These are phyloP conservation scores for Prochilodus magdalenae DNA, from an alignment of 2,113 vertebrate genomes.

Conservation along the genomic window DNA sequence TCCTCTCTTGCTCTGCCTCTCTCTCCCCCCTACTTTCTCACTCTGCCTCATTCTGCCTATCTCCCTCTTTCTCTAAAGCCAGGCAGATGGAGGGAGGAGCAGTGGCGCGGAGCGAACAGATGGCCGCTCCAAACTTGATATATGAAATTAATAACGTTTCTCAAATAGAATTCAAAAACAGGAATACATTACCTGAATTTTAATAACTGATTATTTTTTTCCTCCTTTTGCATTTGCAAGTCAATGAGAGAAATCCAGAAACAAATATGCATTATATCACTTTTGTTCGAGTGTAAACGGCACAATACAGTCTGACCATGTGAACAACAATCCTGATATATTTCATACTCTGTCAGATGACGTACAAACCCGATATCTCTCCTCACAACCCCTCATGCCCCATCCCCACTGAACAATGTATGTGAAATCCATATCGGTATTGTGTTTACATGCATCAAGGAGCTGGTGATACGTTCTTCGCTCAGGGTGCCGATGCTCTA, in stretches of 20 bases:
- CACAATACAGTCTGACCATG: background rate
- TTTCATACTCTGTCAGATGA: too few relatives aligned
- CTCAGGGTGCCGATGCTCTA: background rate
- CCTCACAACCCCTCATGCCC: too few relatives aligned
- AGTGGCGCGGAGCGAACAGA: slow-evolving; percentile 96
- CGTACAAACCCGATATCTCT: too few relatives aligned
- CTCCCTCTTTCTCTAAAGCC: slow-evolving; percentile 81
- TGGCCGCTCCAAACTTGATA: slow-evolving; percentile 97
- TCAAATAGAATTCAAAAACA: slow-evolving; percentile 99
- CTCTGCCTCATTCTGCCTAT: slow-evolving; percentile 50
- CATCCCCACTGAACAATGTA: too few relatives aligned
- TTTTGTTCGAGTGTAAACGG: slow-evolving; percentile 36
- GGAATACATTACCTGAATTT: slow-evolving; percentile 99
- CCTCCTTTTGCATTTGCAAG: slow-evolving; percentile 70
- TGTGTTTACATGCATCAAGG: background rate
- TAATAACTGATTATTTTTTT: slow-evolving; percentile 84
- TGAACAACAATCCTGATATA: too few relatives aligned
- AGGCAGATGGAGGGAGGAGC: slow-evolving; percentile 99
- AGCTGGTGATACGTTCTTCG: background rate
- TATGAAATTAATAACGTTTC: slow-evolving; percentile 99
- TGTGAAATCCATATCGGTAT: background rate
- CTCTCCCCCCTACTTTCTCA: slow-evolving; percentile 53
- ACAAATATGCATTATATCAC: slow-evolving; percentile 65
- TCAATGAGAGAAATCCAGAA: slow-evolving; percentile 68
- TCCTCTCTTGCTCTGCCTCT: slow-evolving; percentile 60